phyloP scores from a whole-genome alignment of 2,888 invertebrate genomes.

The Lasioglossum lativentre region DNA sequence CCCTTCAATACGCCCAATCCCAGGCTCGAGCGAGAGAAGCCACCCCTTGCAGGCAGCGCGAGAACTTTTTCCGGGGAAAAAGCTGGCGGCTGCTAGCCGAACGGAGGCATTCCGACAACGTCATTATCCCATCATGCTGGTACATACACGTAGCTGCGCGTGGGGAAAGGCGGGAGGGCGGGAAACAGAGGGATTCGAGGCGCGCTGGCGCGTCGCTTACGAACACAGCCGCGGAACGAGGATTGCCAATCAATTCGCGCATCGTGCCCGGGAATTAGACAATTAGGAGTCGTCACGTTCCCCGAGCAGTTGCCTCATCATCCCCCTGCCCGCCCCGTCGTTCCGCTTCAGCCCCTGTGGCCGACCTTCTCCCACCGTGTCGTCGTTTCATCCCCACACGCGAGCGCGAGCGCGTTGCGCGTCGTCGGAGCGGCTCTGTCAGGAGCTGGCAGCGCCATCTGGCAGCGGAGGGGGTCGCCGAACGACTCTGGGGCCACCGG shows the following conservation, averaged over 20 bases:
- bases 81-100: neutral
- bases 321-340: constrained; percentile 58
- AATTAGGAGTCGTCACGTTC: constrained; percentile 85
- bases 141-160: neutral
- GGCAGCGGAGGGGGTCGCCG: constrained; percentile 25
- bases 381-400: constrained; percentile 46
- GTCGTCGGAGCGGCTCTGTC: constrained; percentile 47
- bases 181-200: constrained; percentile 10
- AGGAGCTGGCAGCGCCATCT: constrained; percentile 44
- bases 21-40: neutral
- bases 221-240: constrained; percentile 37
- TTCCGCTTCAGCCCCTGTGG: constrained; percentile 61
- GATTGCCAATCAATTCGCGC: constrained; percentile 82
- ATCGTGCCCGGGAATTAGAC: constrained; percentile 84
- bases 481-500: constrained; percentile 4
- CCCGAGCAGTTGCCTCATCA: constrained; percentile 68
- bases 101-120: constrained; percentile 13
- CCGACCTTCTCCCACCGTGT: constrained; percentile 34
- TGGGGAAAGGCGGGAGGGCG: neutral
- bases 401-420: neutral
- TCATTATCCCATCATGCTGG: constrained; percentile 45
- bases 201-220: constrained; percentile 6
- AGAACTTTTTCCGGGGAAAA: constrained; percentile 4
- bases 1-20: constrained; percentile 12
- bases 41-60: neutral